Percentiles rank a stretch among this genome's conserved stretches.
Evolutionary conservation across 35 echinoderm and acorn worm species (phyloP).

Genomic region (Strongylocentrotus purpuratus): DNA sequence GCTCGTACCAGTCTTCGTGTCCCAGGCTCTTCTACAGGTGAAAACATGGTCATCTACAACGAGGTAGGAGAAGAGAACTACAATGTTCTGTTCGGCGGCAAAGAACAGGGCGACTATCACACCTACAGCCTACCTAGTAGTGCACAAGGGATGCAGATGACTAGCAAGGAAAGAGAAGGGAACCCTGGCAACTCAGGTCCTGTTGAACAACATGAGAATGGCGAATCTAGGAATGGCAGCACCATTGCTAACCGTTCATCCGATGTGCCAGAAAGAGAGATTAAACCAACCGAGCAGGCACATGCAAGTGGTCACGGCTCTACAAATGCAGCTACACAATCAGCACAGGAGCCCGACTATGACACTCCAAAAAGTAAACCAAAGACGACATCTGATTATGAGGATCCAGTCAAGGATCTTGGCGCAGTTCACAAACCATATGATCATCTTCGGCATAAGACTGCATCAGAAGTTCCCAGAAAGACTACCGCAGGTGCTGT

Average conservation of each 20-base stretch:
- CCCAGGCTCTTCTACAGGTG: not conserved
- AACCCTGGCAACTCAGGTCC: not conserved
- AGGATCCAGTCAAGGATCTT: no score
- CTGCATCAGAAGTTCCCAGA: not conserved
- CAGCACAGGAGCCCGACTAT: not conserved
- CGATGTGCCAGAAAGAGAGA: not conserved
- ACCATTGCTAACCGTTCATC: not conserved
- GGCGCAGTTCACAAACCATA: not conserved
- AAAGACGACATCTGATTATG: not conserved
- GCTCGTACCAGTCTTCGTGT: no score
- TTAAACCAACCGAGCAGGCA: not conserved
- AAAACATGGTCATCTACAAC: not conserved
- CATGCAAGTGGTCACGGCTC: not conserved
- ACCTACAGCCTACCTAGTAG: not conserved
- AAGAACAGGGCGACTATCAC: slow-evolving; percentile 17
- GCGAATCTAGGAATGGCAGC: no score
- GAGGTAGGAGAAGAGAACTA: slow-evolving; percentile 24
- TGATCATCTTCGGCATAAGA: not conserved
- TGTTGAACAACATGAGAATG: no score
- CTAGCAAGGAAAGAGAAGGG: not conserved
- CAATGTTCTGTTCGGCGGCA: slow-evolving; percentile 15
- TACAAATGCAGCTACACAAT: not conserved
- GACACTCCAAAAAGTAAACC: not conserved
- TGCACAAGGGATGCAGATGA: not conserved
- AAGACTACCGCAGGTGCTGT: not conserved